phyloP scores from a whole-genome alignment of 92 coral and sea anemone species.

The Phymanthus crucifer region DNA sequence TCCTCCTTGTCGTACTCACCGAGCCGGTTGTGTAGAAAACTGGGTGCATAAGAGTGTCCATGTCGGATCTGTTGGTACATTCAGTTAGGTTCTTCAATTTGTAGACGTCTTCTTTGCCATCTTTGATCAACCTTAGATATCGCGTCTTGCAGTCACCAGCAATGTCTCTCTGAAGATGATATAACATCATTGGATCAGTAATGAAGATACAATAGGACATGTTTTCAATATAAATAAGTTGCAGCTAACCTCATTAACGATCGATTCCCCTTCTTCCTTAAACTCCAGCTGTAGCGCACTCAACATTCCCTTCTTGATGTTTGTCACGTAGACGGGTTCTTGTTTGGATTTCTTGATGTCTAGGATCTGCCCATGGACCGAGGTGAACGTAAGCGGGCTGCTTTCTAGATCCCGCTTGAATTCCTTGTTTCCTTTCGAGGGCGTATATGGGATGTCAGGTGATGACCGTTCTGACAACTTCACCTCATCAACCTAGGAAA shows the following conservation, averaged over 20 bases:
- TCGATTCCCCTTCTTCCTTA: conserved; percentile 29
- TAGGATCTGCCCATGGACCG: conserved; percentile 38
- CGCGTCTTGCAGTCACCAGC: conserved; percentile 60
- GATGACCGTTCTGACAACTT: conserved; percentile 45
- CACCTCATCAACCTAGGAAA: conserved; percentile 50
- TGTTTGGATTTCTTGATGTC: conserved; percentile 3
- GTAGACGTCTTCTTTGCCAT: conserved; percentile 31
- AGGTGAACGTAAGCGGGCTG: conserved; percentile 30
- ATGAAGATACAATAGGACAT: background rate
- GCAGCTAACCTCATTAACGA: conserved; percentile 36
- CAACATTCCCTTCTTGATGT: conserved; percentile 65
- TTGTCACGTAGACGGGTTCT: conserved; percentile 57
- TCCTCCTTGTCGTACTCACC: conserved; percentile 28
- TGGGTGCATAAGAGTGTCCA: conserved; percentile 49
- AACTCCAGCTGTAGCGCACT: conserved; percentile 74
- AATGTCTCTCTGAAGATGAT: conserved; percentile 51
- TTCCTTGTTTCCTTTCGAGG: conserved; percentile 42
- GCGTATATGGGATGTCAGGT: conserved; percentile 11
- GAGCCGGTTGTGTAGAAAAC: conserved; percentile 50
- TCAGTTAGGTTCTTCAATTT: conserved; percentile 58
- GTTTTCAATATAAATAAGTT: background rate
- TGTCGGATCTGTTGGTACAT: conserved; percentile 49
- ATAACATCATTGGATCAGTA: background rate
- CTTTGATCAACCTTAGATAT: conserved; percentile 28
- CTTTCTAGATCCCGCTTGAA: conserved; percentile 49